Percentiles rank a stretch among this genome's conserved stretches.
Evolutionary conservation across 2,797 vertebrate genomes (phyloP).

Genomic region (Pseudomugil tenellus): DNA sequence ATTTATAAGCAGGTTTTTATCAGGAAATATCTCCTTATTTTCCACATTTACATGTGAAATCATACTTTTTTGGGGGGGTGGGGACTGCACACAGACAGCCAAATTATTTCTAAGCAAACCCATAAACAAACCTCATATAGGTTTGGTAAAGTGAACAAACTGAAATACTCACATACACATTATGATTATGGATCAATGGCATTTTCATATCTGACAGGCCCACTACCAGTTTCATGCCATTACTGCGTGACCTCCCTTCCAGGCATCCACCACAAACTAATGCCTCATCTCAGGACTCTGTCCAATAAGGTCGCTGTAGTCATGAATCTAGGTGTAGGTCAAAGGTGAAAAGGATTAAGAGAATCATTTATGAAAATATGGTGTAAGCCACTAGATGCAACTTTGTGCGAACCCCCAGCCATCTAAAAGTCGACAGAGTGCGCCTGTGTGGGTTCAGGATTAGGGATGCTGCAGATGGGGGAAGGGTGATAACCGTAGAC

Average conservation of each 20-base stretch:
- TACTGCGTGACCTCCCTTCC: constrained; percentile 13
- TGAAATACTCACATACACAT: not conserved
- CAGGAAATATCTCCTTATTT: too few relatives aligned
- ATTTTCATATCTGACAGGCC: constrained; percentile 6
- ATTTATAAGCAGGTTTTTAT: too few relatives aligned
- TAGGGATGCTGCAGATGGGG: constrained; percentile 34
- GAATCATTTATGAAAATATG: constrained; percentile 59
- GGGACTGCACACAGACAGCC: too few relatives aligned
- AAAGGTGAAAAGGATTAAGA: constrained; percentile 53
- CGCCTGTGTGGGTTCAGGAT: constrained; percentile 39
- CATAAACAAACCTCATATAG: not conserved
- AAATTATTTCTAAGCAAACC: not conserved
- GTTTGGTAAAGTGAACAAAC: not conserved
- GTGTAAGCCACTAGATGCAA: constrained; percentile 40
- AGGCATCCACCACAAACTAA: constrained; percentile 12
- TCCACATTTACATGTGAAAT: not conserved
- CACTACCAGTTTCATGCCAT: not conserved
- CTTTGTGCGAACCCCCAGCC: not conserved
- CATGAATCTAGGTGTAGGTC: constrained; percentile 47
- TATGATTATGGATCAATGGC: not conserved
- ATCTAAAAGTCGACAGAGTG: constrained; percentile 15
- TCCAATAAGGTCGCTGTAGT: constrained; percentile 3
- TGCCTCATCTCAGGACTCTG: not conserved
- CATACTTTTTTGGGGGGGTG: too few relatives aligned
- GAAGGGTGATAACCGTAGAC: not conserved